Base-by-base conservation (phyloP, 2,888 invertebrate species). In the Dendrolimus pini region DNA sequence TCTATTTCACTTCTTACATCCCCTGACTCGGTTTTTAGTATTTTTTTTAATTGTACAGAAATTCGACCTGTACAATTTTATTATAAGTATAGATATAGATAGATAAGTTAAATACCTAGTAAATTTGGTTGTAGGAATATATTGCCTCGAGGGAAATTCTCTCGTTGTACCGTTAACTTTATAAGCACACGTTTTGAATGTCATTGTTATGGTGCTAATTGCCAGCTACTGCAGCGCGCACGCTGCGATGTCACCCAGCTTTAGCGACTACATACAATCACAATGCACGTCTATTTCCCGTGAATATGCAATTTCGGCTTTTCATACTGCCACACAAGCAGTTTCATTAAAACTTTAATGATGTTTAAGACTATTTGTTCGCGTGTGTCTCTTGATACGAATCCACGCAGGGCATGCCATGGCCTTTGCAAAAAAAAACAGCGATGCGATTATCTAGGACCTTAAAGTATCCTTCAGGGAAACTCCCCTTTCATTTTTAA, bases 151-250 rank as follows among this genome's bases (percentile, higher is more conserved):
- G 47, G 67, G 62, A 59, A 65, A 65, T 59, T 63, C 65, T 59
- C 60, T 59, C 61, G 64, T 63, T 69, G 64, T 65, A 61, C 60
- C 66, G 70, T 74, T 66, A 68, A 72, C 71, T 79, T 78, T 86
- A 87, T 87, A 87, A 85, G 84, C 82, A 81, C 83, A 82, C 78
- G 83, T 84, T 86, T 80, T 86, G 87, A 87, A 88, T 88, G 85
- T 85, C 86, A 88, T 87, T 86, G 86, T 87, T 84, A 83, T 68
- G 71, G 78, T 74, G 80, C 82, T 88, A 87, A 88, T 88, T 86
- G 86, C 73, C 75, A 69, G 65, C 67, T 76, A 70, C 71, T 72
- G 72, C 69, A 68, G 64, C 62, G 58, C 64, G 65, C 65, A 66
- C 65, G 63, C 59, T 63, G 58, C 67, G 61, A 64, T 61, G 61